Evolutionary conservation across 2,888 invertebrate species (phyloP).

Genomic region (Drosophila macrothrix): DNA sequence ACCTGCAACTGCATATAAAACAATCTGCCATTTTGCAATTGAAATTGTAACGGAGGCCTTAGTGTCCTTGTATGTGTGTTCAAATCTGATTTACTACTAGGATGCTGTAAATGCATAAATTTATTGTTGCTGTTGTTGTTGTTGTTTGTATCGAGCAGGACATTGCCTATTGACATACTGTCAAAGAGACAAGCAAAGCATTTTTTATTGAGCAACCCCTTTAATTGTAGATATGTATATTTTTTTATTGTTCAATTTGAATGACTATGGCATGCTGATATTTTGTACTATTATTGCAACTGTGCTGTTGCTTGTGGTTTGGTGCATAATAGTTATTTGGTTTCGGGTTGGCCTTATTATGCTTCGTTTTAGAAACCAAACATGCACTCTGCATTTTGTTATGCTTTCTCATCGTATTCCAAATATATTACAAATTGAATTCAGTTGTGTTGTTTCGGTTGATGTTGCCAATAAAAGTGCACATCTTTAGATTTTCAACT

Average conservation of each 20-base stretch:
- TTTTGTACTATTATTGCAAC: conserved; percentile 10
- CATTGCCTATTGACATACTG: conserved; percentile 19
- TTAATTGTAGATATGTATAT: neutral
- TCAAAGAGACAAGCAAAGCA: neutral
- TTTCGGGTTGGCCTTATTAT: conserved; percentile 47
- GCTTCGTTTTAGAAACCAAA: conserved; percentile 60
- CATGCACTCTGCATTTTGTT: conserved; percentile 51
- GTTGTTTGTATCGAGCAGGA: conserved; percentile 41
- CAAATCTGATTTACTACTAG: conserved; percentile 70
- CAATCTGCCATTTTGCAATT: conserved; percentile 66
- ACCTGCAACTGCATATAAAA: conserved; percentile 54
- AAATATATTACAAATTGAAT: conserved; percentile 18
- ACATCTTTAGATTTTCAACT: neutral
- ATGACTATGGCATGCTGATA: conserved; percentile 2
- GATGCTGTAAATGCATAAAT: conserved; percentile 31
- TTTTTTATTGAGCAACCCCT: neutral
- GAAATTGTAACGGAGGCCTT: conserved; percentile 58
- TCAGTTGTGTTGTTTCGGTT: neutral
- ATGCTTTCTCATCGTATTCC: neutral
- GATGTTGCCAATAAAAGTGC: neutral
- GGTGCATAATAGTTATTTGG: conserved; percentile 31
- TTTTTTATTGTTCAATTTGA: neutral
- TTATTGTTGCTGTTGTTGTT: neutral
- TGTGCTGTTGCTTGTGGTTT: conserved; percentile 21
- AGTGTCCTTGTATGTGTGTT: conserved; percentile 24